Evolutionary conservation across 1,140 invertebrate genomes (phyloP), one percentile per base, ranked within the genome.

Genomic region (Lepidurus arcticus): DNA sequence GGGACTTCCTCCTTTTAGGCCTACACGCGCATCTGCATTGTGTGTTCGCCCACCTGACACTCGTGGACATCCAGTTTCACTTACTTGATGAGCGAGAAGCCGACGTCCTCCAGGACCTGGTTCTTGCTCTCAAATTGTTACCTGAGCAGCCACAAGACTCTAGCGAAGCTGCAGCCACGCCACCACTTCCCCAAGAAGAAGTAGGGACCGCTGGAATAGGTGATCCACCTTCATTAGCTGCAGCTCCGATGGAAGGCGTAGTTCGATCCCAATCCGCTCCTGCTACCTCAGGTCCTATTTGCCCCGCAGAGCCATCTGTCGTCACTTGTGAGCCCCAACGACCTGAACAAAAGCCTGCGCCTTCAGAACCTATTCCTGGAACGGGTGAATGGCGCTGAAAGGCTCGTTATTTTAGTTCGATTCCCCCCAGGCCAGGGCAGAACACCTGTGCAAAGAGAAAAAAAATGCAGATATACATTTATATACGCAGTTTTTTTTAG

Each of bases 31-130:
- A 89, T 82, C 84, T 89, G 73, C 89, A 89, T 84, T 93, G 94
- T 86, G 93, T 98, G 79, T 98, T 98, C 88, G 93, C 93, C 85
- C 96, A 98, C 88, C 91, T 98, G 84, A 96, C 94, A 82, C 92
- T 89, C 75, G 90, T 94, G 87, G 95, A 90, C 90, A 92, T 89
- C 80, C 85, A 87, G 76, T 98, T 97, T 88, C 91, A 93, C 85
- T 89, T 98, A 83, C 93, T 98, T 81, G 95, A 97, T 84, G 90
- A 94, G 82, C 97, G 97, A 88, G 97, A 98, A 88, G 95, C 94
- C 26, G 96, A 98, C 86, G 93, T 97, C 81, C 88, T 98, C 82
- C 91, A 93, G 81, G 95, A 87, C 80, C 81, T 87, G 75, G 83
- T 85, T 21, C 78, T 85, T 47, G 85, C 84, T n/a, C 81, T 85